Evolutionary conservation across 1,140 invertebrate genomes (phyloP).

Genomic region (Tetranychus cinnabarinus): DNA sequence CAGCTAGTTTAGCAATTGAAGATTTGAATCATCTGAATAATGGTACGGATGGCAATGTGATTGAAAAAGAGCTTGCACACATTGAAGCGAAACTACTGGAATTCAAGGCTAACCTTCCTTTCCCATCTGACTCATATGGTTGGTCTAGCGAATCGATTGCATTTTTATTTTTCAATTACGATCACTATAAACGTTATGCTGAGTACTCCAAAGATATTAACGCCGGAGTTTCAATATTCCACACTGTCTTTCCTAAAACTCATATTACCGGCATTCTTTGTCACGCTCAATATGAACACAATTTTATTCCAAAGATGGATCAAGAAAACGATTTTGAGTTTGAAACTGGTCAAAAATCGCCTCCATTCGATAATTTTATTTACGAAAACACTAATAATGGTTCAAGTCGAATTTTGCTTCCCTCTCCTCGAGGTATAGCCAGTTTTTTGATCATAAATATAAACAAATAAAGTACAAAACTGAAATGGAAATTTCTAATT

Average conservation of each 20-base stretch:
- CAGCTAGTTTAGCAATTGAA: not conserved
- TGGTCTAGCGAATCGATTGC: not conserved
- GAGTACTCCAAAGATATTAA: not conserved
- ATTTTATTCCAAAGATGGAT: not conserved
- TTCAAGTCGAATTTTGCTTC: too few relatives aligned
- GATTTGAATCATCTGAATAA: not conserved
- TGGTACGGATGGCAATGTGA: not conserved
- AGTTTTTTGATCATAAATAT: too few relatives aligned
- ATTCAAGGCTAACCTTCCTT: not conserved
- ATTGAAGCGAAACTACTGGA: not conserved
- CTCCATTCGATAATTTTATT: too few relatives aligned
- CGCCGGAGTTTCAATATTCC: not conserved
- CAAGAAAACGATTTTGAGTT: not conserved
- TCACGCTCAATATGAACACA: conserved; percentile 1
- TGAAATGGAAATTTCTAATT: too few relatives aligned
- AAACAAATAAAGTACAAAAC: too few relatives aligned
- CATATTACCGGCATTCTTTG: not conserved
- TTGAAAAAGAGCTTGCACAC: not conserved
- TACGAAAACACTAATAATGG: too few relatives aligned
- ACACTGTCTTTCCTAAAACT: not conserved
- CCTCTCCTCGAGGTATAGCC: too few relatives aligned
- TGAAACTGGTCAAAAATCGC: too few relatives aligned
- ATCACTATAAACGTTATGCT: not conserved
- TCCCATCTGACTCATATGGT: not conserved
- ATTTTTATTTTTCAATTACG: conserved; percentile 1